Evolutionary conservation across 2,797 vertebrate species (phyloP).

Genomic region (Gobio occitaniae): DNA sequence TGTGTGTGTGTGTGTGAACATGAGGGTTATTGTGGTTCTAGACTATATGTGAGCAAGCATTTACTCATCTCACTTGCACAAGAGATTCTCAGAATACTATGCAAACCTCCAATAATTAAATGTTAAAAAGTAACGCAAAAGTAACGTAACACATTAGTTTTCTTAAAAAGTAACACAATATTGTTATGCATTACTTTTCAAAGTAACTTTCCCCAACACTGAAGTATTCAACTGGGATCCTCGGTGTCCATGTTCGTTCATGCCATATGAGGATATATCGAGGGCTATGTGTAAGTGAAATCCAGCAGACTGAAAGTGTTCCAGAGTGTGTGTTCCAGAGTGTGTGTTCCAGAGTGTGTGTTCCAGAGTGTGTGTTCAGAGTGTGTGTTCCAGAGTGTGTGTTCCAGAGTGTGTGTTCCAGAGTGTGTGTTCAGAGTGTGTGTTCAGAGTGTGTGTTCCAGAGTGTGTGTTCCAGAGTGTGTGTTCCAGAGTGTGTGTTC

Average conservation of each 20-base stretch:
- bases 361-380: not conserved
- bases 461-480: constrained; percentile 14
- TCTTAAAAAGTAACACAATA: too few species aligned
- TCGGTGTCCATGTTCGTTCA: not conserved
- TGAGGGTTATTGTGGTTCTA: too few species aligned
- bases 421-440: constrained; percentile 14
- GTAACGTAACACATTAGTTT: too few species aligned
- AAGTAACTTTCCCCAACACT: not conserved
- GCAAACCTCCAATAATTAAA: too few species aligned
- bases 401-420: constrained; percentile 33
- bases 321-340: constrained; percentile 19
- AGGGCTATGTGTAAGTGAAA: not conserved
- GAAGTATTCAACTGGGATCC: not conserved
- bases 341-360: constrained; percentile 22
- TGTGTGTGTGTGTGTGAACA: too few species aligned
- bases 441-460: constrained; percentile 5
- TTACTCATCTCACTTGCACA: too few species aligned
- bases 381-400: constrained; percentile 19
- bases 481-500: not conserved
- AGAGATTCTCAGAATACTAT: too few species aligned
- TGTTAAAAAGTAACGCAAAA: too few species aligned
- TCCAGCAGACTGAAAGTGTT: not conserved
- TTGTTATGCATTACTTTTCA: too few species aligned
- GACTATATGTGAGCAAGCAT: too few species aligned
- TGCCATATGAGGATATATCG: not conserved